Conservation (phyloP, 2,113 vertebrate species). For the Cyprinus carpio region DNA sequence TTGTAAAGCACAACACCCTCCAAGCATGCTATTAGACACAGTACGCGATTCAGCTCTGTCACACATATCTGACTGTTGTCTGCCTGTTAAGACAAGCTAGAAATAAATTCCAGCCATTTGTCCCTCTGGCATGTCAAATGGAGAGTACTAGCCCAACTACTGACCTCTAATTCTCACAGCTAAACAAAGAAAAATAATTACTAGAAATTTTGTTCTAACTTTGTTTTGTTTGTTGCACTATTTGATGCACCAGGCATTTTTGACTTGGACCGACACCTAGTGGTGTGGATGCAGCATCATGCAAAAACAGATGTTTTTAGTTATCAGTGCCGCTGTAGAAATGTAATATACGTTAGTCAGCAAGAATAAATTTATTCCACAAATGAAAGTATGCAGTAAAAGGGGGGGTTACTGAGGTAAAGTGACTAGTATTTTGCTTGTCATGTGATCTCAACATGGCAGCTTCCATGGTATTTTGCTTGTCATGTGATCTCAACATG, state of each 20-base stretch:
- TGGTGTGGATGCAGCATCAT: not conserved
- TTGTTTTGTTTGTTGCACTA: not conserved
- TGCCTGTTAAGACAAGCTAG: not conserved
- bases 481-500: not conserved
- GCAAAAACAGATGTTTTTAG: not conserved
- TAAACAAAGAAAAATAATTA: not conserved
- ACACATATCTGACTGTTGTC: slow-evolving; percentile 21
- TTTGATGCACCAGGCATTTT: not conserved
- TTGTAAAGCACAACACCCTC: slow-evolving; percentile 30
- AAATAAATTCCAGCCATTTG: not conserved
- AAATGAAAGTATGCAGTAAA: no score
- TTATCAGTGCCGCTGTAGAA: no score
- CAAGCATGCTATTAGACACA: not conserved
- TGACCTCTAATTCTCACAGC: not conserved
- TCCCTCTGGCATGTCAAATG: not conserved
- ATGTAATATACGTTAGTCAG: no score
- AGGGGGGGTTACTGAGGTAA: no score
- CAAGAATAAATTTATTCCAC: no score
- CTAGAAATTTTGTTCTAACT: no score
- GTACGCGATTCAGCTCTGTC: not conserved
- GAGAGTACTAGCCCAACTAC: not conserved
- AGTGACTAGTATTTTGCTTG: not conserved
- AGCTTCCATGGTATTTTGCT: not conserved
- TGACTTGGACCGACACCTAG: not conserved
- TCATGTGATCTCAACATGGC: not conserved